Base-by-base conservation (phyloP, 92 coral and sea anemone species). In the Paragorgia papillata region DNA sequence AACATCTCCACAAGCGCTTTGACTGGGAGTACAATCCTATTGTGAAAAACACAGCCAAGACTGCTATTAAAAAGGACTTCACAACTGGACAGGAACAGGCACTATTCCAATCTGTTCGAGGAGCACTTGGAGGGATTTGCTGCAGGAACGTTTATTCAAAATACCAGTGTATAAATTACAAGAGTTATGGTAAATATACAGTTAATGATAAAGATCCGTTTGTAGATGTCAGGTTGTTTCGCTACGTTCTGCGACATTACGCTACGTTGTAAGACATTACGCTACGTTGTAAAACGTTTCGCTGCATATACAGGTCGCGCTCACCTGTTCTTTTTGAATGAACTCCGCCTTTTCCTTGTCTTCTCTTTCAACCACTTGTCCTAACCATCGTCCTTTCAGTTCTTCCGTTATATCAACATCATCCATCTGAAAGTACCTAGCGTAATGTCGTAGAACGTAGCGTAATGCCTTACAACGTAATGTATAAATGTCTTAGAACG, bases 331-430 rank as follows among this genome's bases (percentile, higher is more conserved):
- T 15, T 73, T 25, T 76, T 89, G 91, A 31, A 84, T 75, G 56
- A 79, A 92, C 62, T 83, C 74, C 19, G 97, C 97, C 29, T 89
- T 86, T 67, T 90, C 92, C 56, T 83, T 92, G 57, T 92, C 90
- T 25, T 86, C 97, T 31, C 87, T 80, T 75, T 92, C 96, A 21
- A 88, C 90, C 21, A 92, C 95, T 48, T 90, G 96, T 27, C 89
- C 83, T 57, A 92, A 63, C 51, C 90, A 92, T 19, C 92, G 86
- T 63, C n/a, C n/a, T n/a, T n/a, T n/a, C n/a, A n/a, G n/a, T n/a
- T n/a, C n/a, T n/a, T n/a, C n/a, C n/a, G n/a, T n/a, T n/a, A n/a
- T n/a, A n/a, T n/a, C n/a, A n/a, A n/a, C n/a, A n/a, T n/a, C n/a
- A n/a, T n/a, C n/a, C n/a, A n/a, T n/a, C n/a, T n/a, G n/a, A n/a